Base-by-base conservation (phyloP, 2,888 invertebrate genomes). In the Danaus chrysippus region DNA sequence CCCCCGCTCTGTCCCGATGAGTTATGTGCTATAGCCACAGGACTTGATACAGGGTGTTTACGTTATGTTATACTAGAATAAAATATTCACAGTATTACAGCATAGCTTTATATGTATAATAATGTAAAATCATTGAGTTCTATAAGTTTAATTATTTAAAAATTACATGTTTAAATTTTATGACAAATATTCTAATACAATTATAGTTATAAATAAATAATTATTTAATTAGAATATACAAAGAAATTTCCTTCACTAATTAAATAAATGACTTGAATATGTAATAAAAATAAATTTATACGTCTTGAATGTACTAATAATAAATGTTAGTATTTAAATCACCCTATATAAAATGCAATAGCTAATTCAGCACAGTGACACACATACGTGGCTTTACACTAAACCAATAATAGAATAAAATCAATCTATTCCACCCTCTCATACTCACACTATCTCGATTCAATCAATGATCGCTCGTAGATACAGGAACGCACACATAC, bases 371-470 rank as follows among this genome's bases (percentile, higher is more conserved):
- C 88, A 88, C 89, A 89, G 82, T 89, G 90, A 90, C 88, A 90
- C 86, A 90, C 84, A 90, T 88, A 89, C 88, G 90, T 73, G 89
- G 90, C 88, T 90, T 86, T 86, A 87, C 81, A 84, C 85, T 89
- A 90, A 90, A 89, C 89, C 90, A 89, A 90, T 89, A 91, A 89
- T 89, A 86, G 81, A 88, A 89, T 85, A 82, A 87, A 91, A 89
- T 88, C 89, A 89, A 90, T 90, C 88, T 80, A 87, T 85, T 84
- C 84, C 83, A 84, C 87, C 89, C 89, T 88, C 89, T 83, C 78
- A 71, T 68, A 81, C 83, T 59, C 85, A 86, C 81, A 86, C 88
- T 57, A 66, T 42, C 59, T 66, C 62, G 77, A 59, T 64, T 70
- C 80, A 86, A 87, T 86, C 86, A 85, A 84, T 83, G 82, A 82